phyloP scores from a whole-genome alignment of 2,888 invertebrate species.

The Cacoxenus indagator region DNA sequence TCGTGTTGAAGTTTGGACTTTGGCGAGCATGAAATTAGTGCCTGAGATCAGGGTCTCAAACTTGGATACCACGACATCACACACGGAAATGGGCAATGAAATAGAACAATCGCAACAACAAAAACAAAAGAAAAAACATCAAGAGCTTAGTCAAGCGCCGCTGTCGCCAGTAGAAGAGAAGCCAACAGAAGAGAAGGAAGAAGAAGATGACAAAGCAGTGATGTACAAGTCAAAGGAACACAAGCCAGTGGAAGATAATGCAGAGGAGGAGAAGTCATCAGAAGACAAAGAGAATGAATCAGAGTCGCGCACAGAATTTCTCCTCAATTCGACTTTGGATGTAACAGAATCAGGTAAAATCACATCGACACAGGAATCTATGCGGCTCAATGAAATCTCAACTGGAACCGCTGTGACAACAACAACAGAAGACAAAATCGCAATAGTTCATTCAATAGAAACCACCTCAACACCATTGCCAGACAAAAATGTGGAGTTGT shows the following conservation, averaged over 20 bases:
- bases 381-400: constrained; percentile 3
- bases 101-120: constrained; percentile 31
- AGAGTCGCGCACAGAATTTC: constrained; percentile 46
- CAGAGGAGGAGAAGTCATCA: not conserved
- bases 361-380: constrained; percentile 11
- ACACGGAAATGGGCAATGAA: constrained; percentile 39
- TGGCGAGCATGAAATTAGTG: constrained; percentile 64
- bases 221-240: constrained; percentile 35
- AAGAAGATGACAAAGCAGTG: constrained; percentile 63
- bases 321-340: constrained; percentile 49
- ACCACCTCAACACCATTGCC: not conserved
- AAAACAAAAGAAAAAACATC: too few species aligned
- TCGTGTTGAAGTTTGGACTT: constrained; percentile 65
- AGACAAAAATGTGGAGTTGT: not conserved
- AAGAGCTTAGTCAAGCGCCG: constrained; percentile 37
- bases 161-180: too few species aligned
- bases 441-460: not conserved
- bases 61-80: constrained; percentile 22
- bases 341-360: constrained; percentile 44
- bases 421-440: not conserved
- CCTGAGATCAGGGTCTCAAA: constrained; percentile 33
- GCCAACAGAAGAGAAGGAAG: constrained; percentile 57
- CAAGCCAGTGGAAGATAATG: not conserved
- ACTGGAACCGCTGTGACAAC: not conserved
- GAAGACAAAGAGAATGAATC: not conserved